Conservation (phyloP, 2,888 invertebrate species). For the Conistra vaccinii region DNA sequence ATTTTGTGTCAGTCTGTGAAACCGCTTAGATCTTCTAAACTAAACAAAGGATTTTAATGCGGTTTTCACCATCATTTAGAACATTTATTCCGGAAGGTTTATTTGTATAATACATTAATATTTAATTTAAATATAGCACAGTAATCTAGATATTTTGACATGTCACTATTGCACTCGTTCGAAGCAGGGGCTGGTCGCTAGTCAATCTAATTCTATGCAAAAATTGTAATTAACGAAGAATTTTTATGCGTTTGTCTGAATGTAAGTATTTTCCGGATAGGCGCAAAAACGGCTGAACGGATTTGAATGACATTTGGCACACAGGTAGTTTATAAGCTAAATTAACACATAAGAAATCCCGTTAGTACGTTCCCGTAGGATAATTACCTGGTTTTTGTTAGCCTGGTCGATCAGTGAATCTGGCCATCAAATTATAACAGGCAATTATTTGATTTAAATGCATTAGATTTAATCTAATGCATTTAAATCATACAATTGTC, state of each 20-base stretch:
- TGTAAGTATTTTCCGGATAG: not conserved
- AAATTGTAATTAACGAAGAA: not conserved
- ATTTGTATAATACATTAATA: not conserved
- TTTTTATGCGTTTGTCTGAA: not conserved
- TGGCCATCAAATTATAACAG: not conserved
- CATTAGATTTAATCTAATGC: too few relatives aligned
- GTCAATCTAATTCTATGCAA: not conserved
- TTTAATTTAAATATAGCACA: not conserved
- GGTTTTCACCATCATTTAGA: not conserved
- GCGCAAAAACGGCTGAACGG: not conserved
- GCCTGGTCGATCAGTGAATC: not conserved
- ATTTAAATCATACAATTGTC: too few relatives aligned
- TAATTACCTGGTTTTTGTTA: not conserved
- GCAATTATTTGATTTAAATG: not conserved
- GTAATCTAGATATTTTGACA: not conserved
- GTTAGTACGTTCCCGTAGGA: not conserved
- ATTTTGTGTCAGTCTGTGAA: not conserved
- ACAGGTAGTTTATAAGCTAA: not conserved
- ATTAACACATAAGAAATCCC: not conserved
- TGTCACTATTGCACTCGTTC: not conserved
- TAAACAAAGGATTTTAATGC: not conserved
- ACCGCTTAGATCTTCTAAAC: not conserved
- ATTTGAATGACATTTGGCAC: not conserved
- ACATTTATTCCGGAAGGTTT: not conserved
- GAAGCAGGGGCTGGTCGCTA: too few relatives aligned